Evolutionary conservation across 2,113 vertebrate species (phyloP), one percentile per base, ranked within the genome.

Genomic region (Lasiurus cinereus): DNA sequence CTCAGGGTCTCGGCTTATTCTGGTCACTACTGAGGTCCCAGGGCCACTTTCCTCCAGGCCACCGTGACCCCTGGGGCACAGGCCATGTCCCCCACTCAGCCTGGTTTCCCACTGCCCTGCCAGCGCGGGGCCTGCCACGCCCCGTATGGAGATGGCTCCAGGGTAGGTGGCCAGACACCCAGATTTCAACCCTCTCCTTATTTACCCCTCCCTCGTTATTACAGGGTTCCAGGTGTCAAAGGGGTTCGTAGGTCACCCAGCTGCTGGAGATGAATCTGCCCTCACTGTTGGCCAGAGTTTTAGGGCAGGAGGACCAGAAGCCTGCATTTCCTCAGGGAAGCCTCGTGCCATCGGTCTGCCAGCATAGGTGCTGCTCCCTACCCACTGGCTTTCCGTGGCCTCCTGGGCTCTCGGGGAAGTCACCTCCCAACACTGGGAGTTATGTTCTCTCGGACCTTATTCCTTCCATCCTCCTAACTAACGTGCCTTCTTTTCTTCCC

Each of bases 361-460:
- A 0, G 4, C 19, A 14, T 21, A 8, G 21, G 14, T 5, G 31
- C 14, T 6, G n/a, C n/a, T 12, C 14, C n/a, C 24, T 9, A 9
- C 29, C 59, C 3, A 1, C 1, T 16, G 19, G 1, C 16, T 52
- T 52, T 31, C 6, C 14, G 0, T 0, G 2, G 21, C 29, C 9
- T 29, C 43, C 36, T 29, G 48, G 83, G 91, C 64, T 52, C 39
- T 4, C 0, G 0, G 50, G n/a, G 8, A 12, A 7, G 59, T 21
- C 46, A 9, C 4, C 66, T 54, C 16, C 36, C n/a, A 43, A 12
- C 10, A 1, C 52, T 27, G 13, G 27, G 64, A 29, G 2, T 3
- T 15, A 0, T 3, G 18, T 85, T 31, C 14, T 59, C 12, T 7
- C 8, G 15, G 19, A 56, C 31, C n/a, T 69, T 9, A 3, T 4